These are phyloP conservation scores for Nothoprocta perdicaria DNA, from an alignment of 2,113 vertebrate species.

Conservation along the genomic window DNA sequence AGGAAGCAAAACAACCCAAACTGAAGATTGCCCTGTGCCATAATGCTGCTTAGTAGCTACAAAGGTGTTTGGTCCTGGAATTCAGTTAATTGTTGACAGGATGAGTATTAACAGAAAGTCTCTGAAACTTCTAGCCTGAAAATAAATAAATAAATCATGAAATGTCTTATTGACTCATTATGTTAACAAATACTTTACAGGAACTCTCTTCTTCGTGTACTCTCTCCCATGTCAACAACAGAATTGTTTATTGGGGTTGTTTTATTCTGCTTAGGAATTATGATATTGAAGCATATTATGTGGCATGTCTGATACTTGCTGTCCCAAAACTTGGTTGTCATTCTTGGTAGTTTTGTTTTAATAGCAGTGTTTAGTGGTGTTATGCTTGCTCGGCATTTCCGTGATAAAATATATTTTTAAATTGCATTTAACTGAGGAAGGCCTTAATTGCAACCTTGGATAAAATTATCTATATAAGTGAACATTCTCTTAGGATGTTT, in stretches of 20 bases:
- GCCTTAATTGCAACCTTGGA: neutral
- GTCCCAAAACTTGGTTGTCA: neutral
- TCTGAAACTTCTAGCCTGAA: neutral
- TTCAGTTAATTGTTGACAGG: slow-evolving; percentile 8
- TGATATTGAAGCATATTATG: neutral
- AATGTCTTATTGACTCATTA: neutral
- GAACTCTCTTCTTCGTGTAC: neutral
- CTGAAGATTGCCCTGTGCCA: neutral
- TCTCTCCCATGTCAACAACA: neutral
- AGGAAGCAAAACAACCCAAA: neutral
- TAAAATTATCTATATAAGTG: neutral
- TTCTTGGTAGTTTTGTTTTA: neutral
- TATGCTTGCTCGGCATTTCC: neutral
- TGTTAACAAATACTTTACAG: neutral
- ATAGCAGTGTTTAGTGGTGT: neutral
- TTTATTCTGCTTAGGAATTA: neutral
- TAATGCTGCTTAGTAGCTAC: slow-evolving; percentile 34
- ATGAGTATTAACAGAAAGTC: neutral
- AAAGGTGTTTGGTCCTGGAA: neutral
- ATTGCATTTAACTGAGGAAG: neutral
- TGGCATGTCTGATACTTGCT: neutral
- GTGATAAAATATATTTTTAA: neutral
- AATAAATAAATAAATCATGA: neutral
- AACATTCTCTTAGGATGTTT: neutral
- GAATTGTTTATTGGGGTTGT: neutral